phyloP scores from a whole-genome alignment of 2,113 vertebrate species.

The Chroicocephalus ridibundus region DNA sequence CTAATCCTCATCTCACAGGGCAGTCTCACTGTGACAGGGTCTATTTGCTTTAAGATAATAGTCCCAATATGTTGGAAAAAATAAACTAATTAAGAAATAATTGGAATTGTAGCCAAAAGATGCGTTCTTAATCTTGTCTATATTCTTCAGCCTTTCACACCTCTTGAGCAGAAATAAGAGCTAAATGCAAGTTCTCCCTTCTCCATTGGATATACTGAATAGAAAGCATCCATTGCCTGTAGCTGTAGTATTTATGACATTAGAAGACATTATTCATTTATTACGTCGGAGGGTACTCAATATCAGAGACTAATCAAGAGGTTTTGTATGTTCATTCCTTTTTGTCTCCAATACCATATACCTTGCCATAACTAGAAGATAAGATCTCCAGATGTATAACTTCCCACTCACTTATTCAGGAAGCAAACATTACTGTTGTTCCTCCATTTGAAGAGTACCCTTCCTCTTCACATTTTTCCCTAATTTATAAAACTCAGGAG shows the following conservation, averaged over 20 bases:
- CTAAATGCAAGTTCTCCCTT: not conserved
- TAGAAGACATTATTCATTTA: not conserved
- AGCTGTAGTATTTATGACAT: not conserved
- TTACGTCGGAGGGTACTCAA: not conserved
- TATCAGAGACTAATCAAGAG: not conserved
- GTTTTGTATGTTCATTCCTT: not conserved
- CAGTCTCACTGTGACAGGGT: not conserved
- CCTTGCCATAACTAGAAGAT: not conserved
- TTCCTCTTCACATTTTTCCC: not conserved
- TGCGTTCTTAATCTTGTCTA: not conserved
- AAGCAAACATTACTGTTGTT: not conserved
- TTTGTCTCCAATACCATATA: not conserved
- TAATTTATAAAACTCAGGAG: not conserved
- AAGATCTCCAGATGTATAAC: not conserved
- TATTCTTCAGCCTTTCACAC: not conserved
- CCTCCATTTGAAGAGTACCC: not conserved
- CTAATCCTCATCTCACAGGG: not conserved
- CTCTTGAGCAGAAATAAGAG: not conserved
- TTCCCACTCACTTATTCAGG: not conserved
- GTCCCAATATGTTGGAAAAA: not conserved
- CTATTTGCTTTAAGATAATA: not conserved
- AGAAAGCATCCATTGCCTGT: not conserved
- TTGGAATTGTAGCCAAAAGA: not conserved
- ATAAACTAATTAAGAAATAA: not conserved
- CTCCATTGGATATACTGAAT: not conserved